Percentiles rank a stretch among this genome's conserved stretches.
Conservation (phyloP, 2,888 invertebrate species). For the Gortyna flavago region DNA sequence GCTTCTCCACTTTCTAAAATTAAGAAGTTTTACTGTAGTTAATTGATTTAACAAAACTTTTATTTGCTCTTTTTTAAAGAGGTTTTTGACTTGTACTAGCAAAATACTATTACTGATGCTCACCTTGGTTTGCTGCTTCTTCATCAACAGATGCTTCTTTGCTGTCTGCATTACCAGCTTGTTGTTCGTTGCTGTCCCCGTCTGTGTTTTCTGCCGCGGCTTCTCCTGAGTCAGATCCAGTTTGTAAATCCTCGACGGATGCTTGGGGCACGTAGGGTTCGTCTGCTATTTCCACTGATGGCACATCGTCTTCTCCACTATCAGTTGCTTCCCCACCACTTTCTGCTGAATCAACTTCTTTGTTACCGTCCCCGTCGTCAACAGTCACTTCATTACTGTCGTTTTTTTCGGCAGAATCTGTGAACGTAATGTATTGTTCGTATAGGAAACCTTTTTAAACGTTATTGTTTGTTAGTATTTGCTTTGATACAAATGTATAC, state of each 20-base stretch:
- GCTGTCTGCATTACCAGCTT: slow-evolving; percentile 74
- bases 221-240: slow-evolving; percentile 82
- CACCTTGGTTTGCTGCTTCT: slow-evolving; percentile 85
- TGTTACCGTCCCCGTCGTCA: slow-evolving; percentile 81
- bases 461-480: background rate
- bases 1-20: slow-evolving; percentile 84
- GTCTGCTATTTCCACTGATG: slow-evolving; percentile 86
- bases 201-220: slow-evolving; percentile 74
- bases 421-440: slow-evolving; percentile 56
- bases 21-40: background rate
- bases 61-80: background rate
- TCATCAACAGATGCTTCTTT: slow-evolving; percentile 87
- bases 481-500: background rate
- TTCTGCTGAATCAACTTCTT: slow-evolving; percentile 84
- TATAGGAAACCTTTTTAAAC: slow-evolving; percentile 14
- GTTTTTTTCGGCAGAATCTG: slow-evolving; percentile 88
- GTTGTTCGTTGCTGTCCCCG: slow-evolving; percentile 79
- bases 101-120: slow-evolving; percentile 4
- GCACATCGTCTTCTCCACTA: slow-evolving; percentile 80
- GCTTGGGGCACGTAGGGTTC: slow-evolving; percentile 87
- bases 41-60: background rate
- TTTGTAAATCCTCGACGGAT: slow-evolving; percentile 85
- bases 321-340: slow-evolving; percentile 77
- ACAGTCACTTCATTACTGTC: slow-evolving; percentile 88
- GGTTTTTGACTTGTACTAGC: background rate